Conservation (phyloP, 1,140 invertebrate genomes). For the Lepidurus couesii region DNA sequence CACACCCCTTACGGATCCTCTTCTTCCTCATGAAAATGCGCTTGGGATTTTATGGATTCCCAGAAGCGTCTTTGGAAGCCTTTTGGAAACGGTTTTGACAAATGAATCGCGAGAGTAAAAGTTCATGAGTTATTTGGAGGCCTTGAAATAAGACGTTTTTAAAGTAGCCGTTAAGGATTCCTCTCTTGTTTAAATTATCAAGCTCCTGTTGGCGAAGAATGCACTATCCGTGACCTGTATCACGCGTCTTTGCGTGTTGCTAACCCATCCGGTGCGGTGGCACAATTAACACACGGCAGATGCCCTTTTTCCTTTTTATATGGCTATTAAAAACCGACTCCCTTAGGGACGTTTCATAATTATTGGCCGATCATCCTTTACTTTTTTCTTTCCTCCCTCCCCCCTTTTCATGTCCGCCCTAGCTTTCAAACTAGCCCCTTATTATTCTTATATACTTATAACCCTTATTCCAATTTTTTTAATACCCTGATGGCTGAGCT, state of each 20-base stretch:
- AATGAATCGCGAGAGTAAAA: not conserved
- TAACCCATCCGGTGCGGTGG: conserved; percentile 16
- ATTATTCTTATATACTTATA: no score
- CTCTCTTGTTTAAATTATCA: conserved; percentile 2
- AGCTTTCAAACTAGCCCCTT: no score
- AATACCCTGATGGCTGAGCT: no score
- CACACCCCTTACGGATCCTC: no score
- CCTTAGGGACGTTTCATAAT: not conserved
- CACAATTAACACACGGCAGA: conserved; percentile 14
- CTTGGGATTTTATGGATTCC: no score
- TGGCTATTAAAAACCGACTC: conserved; percentile 5
- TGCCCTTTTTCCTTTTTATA: conserved; percentile 11
- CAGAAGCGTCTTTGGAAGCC: no score
- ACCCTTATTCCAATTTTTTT: no score
- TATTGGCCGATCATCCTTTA: not conserved
- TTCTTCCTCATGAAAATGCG: no score
- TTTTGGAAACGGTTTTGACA: not conserved
- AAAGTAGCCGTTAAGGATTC: not conserved
- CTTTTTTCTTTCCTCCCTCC: not conserved
- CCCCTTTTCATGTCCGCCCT: not conserved
- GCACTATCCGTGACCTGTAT: conserved; percentile 5
- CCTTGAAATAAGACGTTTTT: not conserved
- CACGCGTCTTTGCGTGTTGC: conserved; percentile 14
- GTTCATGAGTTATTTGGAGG: not conserved
- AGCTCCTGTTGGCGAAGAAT: not conserved